Percentiles rank a stretch among this genome's conserved stretches.
These are phyloP conservation scores for Latrodectus hesperus DNA, from an alignment of 2,888 invertebrate genomes.

Conservation along the genomic window DNA sequence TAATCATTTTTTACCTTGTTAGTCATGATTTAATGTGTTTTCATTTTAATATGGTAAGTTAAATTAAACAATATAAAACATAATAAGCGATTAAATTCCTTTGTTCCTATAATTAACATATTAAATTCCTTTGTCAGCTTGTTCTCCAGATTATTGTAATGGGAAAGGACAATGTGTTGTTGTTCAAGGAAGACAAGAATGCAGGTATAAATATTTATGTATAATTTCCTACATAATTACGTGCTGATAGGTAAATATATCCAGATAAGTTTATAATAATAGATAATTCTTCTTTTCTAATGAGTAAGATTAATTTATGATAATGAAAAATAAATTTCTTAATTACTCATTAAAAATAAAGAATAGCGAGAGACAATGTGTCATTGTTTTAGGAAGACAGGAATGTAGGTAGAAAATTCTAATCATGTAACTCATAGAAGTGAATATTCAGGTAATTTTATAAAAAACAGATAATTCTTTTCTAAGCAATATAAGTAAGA, in stretches of 20 bases:
- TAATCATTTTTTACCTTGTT: neutral
- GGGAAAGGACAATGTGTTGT: conserved; percentile 89
- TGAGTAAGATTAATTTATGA: too few relatives aligned
- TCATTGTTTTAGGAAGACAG: conserved; percentile 84
- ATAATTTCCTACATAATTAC: too few relatives aligned
- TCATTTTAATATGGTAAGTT: neutral
- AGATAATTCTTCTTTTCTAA: too few relatives aligned
- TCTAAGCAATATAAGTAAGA: too few relatives aligned
- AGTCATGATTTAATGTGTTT: neutral
- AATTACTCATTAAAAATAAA: too few relatives aligned
- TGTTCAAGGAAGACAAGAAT: conserved; percentile 83
- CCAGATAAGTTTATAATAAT: too few relatives aligned
- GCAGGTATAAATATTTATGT: conserved; percentile 78
- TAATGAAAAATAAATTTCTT: too few relatives aligned
- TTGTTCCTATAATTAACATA: neutral
- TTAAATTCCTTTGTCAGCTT: conserved; percentile 76
- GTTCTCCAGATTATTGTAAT: conserved; percentile 85
- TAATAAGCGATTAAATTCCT: neutral
- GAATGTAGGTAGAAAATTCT: conserved; percentile 80
- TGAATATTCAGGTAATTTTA: too few relatives aligned
- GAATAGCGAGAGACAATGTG: conserved; percentile 79
- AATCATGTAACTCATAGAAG: too few relatives aligned
- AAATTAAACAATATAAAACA: neutral
- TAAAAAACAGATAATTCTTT: too few relatives aligned
- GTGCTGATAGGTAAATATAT: too few relatives aligned